Conservation (phyloP, 1,140 invertebrate genomes). For the Phenacoccus solenopsis region DNA sequence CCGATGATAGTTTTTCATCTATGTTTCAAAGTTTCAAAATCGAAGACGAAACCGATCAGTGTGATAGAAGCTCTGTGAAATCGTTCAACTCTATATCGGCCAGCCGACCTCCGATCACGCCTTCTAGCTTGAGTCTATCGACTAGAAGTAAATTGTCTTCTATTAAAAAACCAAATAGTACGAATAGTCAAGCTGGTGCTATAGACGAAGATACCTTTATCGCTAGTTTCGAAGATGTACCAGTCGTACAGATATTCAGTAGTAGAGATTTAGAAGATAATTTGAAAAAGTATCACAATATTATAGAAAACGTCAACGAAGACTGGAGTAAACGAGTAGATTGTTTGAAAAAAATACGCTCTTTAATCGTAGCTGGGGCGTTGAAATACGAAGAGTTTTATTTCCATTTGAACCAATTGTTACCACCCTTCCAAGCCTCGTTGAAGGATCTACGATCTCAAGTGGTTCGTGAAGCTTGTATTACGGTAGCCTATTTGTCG, state of each 20-base stretch:
- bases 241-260: conserved; percentile 69
- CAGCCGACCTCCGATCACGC: neutral
- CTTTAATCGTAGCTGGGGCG: conserved; percentile 65
- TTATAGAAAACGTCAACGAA: conserved; percentile 62
- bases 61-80: neutral
- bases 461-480: conserved; percentile 87
- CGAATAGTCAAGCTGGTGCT: conserved; percentile 52
- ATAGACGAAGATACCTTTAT: conserved; percentile 81
- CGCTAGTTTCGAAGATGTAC: conserved; percentile 70
- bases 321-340: conserved; percentile 90
- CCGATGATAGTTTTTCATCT: conserved; percentile 64
- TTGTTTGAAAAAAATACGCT: conserved; percentile 72
- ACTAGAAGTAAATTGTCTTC: neutral
- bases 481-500: conserved; percentile 83
- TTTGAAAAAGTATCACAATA: conserved; percentile 58
- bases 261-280: conserved; percentile 71
- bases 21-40: conserved; percentile 36
- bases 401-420: conserved; percentile 60
- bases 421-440: conserved; percentile 65
- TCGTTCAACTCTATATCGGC: neutral
- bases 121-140: neutral
- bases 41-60: conserved; percentile 21
- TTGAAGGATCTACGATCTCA: conserved; percentile 80
- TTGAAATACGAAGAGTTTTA: conserved; percentile 70
- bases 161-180: neutral